Evolutionary conservation across 2,113 vertebrate genomes (phyloP).

Genomic region (Saguinus midas): DNA sequence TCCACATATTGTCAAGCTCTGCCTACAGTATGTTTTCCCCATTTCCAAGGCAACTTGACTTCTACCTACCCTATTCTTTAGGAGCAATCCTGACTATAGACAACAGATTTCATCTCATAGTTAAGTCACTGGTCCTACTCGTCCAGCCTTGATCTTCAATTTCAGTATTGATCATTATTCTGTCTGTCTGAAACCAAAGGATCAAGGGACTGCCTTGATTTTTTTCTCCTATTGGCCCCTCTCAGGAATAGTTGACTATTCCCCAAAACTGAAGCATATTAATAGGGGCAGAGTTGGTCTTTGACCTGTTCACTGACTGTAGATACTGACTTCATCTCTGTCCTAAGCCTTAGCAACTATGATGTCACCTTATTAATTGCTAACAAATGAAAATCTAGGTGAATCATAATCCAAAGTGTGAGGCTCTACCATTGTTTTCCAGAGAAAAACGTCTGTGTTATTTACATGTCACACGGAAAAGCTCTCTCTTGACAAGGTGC

Average conservation of each 20-base stretch:
- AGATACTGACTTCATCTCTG: background rate
- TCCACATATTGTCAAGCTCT: background rate
- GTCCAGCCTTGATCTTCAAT: background rate
- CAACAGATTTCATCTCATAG: background rate
- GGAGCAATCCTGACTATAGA: background rate
- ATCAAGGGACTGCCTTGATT: background rate
- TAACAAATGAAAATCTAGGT: background rate
- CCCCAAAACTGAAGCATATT: background rate
- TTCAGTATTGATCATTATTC: background rate
- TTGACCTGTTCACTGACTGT: background rate
- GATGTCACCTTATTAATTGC: background rate
- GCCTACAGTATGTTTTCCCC: background rate
- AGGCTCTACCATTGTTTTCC: background rate
- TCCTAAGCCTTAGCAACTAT: background rate
- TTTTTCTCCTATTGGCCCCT: background rate
- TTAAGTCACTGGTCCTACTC: background rate
- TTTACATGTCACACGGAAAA: background rate
- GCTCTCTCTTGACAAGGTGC: background rate
- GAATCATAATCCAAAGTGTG: background rate
- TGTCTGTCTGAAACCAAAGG: background rate
- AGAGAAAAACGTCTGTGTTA: background rate
- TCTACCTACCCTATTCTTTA: background rate
- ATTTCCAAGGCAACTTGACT: background rate
- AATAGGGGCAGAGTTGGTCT: background rate
- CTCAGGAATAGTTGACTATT: background rate